Evolutionary conservation across 53 echinoderm and acorn worm species (phyloP).

Genomic region (Echinarachnius parma): DNA sequence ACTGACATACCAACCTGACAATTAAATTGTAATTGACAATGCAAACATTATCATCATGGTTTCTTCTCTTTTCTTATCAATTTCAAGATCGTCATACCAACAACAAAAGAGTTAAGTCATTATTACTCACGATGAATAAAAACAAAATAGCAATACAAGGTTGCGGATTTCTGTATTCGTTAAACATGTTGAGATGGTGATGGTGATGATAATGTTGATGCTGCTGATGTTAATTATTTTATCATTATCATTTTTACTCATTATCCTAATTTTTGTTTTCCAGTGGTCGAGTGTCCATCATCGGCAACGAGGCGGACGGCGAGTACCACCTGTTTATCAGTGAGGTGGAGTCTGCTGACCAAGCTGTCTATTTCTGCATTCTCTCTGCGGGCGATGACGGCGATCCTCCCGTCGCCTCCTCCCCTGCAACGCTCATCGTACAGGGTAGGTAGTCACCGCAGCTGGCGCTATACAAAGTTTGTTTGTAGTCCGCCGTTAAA

Average conservation of each 20-base stretch:
- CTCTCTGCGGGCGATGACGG: conserved; percentile 38
- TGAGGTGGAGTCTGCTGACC: conserved; percentile 46
- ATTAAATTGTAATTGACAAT: too few species aligned
- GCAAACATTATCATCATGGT: too few species aligned
- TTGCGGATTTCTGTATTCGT: too few species aligned
- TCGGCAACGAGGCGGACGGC: conserved; percentile 59
- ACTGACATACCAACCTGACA: neutral
- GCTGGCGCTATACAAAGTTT: too few species aligned
- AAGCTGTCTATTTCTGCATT: conserved; percentile 67
- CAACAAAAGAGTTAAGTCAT: too few species aligned
- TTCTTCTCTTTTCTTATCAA: too few species aligned
- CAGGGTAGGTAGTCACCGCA: conserved; percentile 48
- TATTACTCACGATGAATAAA: too few species aligned
- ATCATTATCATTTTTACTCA: neutral
- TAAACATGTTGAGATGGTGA: too few species aligned
- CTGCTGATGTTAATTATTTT: neutral
- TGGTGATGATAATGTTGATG: too few species aligned
- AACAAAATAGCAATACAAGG: too few species aligned
- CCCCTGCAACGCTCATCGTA: conserved; percentile 71
- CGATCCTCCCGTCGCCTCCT: conserved; percentile 62
- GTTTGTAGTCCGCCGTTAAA: too few species aligned
- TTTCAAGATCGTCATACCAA: too few species aligned
- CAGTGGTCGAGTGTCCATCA: conserved; percentile 62
- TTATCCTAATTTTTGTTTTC: neutral
- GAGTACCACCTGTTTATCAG: conserved; percentile 70